Evolutionary conservation across 2,888 invertebrate genomes (phyloP), one percentile per base, ranked within the genome.

Genomic region (Dione vanillae): DNA sequence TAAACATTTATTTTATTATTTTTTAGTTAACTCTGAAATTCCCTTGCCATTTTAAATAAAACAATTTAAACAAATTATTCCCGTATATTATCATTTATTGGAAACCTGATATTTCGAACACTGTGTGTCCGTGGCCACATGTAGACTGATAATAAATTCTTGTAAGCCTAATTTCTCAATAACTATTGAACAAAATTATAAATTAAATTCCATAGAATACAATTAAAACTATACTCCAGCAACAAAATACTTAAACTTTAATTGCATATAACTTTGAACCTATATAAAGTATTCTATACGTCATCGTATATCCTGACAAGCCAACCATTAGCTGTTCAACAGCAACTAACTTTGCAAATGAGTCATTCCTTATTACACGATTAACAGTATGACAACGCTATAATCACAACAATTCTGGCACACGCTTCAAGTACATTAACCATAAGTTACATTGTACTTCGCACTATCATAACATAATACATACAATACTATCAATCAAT

Each of bases 391-490:
- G 67, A 67, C 72, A 69, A 59, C 69, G 65, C 56, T 35, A 65
- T 66, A 66, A 69, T 62, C 43, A 45, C 67, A 37, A 19, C 61
- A 37, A n/a, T 73, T 70, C 70, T 73, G 73, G 73, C 73, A 73
- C 67, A 65, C 43, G 73, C 56, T 67, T 56, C 71, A 37, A 20
- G 14, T 49, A 64, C 64, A 64, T 49, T 40, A 49, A 37, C 47
- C 49, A 64, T 64, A 64, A 64, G 35, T 49, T 64, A 64, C 49
- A 47, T 8, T 9, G 27, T n/a, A 45, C 35, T 27, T 45, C 61
- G 45, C 27, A 45, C 61, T 16, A 61, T 16, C 45, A 35, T 61
- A 61, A 20, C 20, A 16, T 61, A 61, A 43, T 59, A n/a, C 16
- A 16, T 45, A 61, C 41, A 43, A 45, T 27, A 61, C n/a, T 59